Conservation (phyloP, 2,888 invertebrate species). For the Globia sparganii region DNA sequence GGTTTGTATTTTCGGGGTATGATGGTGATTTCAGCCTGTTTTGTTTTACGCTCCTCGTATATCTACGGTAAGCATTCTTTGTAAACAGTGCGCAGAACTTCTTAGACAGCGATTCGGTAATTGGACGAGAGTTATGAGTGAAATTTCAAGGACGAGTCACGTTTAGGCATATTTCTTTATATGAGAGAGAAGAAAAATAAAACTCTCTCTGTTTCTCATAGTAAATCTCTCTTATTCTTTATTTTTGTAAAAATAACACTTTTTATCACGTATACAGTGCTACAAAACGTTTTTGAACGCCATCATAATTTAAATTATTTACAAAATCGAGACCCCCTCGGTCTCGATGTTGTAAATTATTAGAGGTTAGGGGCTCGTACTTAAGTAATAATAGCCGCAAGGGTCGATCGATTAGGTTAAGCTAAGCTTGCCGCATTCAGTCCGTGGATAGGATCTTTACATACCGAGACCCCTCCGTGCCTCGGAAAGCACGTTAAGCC, state of each 20-base stretch:
- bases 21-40: not conserved
- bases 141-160: not conserved
- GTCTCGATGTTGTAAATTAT: no score
- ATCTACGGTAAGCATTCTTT: not conserved
- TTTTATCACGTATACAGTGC: not conserved
- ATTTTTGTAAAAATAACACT: not conserved
- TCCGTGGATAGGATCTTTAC: no score
- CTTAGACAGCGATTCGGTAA: no score
- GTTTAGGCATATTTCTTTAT: not conserved
- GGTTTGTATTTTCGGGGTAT: not conserved
- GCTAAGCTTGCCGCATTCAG: no score
- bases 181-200: not conserved
- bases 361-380: no score
- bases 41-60: not conserved
- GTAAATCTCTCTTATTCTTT: not conserved
- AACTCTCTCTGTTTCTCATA: not conserved
- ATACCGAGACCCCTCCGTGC: no score
- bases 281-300: not conserved
- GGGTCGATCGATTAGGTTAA: no score
- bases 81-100: not conserved
- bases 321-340: not conserved
- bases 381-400: no score
- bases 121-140: not conserved
- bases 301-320: not conserved
- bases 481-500: no score